Evolutionary conservation across 1,140 invertebrate genomes (phyloP), one percentile per base, ranked within the genome.

Genomic region (Cotesia typhae): DNA sequence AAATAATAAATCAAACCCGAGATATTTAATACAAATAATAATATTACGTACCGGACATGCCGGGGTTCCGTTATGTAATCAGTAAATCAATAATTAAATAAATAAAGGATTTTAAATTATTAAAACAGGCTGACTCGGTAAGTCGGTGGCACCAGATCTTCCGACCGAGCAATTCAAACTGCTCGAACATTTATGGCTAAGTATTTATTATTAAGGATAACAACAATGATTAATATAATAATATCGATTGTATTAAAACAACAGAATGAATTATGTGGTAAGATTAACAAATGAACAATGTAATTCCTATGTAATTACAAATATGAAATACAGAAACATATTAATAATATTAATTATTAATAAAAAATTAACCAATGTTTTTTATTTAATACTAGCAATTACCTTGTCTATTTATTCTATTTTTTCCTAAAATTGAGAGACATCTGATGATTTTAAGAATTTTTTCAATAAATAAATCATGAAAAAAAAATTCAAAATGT

Each of bases 281-380:
- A 72, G 51, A 74, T 72, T 72, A 73, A 72, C 47, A 73, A 57
- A 74, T 74, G 65, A 76, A 80, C 60, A 76, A 74, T 78, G 74
- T 78, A 80, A 80, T 79, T 78, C 76, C 74, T 76, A 73, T 81
- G 80, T 81, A 80, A 81, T 78, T 79, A 80, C 72, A 75, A 67
- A 77, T 81, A 76, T 76, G 76, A 81, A 80, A 79, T 80, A 79
- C 78, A 80, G 78, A 80, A 81, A 81, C 77, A 79, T 79, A 77
- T 79, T 79, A 79, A 72, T 78, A 75, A 79, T 76, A 78, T 76
- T 76, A 76, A 72, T 65, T 59, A 71, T 78, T 76, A 76, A 76
- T 76, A 78, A 75, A 71, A 76, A 78, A 78, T 47, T 1, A 28
- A 2, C 1, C 28, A 28, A 28, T 28, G 28, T 0, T 1, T 28